phyloP scores from a whole-genome alignment of 2,797 vertebrate species.

The Erpetoichthys calabaricus region DNA sequence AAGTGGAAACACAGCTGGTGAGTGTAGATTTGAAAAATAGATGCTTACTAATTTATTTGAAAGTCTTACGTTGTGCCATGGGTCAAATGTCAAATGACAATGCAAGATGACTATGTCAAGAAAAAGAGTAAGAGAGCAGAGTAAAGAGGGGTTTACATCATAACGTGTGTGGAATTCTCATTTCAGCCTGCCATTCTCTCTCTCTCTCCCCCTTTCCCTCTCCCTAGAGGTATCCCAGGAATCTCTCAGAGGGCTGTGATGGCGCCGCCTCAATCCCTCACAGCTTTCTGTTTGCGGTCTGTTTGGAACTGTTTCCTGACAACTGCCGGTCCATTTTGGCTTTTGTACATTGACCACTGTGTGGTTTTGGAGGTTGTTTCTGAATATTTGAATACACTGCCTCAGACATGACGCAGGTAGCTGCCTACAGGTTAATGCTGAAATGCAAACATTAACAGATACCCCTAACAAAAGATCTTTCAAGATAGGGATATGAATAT shows the following conservation, averaged over 20 bases:
- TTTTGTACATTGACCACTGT: conserved; percentile 10
- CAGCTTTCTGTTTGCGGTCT: conserved; percentile 54
- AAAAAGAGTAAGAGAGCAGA: not conserved
- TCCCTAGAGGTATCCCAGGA: conserved; percentile 54
- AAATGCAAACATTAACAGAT: no score
- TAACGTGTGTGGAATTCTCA: conserved; percentile 16
- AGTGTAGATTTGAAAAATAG: no score
- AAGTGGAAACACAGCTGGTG: no score
- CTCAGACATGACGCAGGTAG: no score
- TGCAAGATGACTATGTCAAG: no score
- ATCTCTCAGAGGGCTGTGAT: conserved; percentile 46
- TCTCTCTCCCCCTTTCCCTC: conserved; percentile 32
- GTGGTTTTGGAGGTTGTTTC: conserved; percentile 13
- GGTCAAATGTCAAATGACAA: no score
- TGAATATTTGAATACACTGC: no score
- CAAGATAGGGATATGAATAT: no score
- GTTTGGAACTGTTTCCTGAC: conserved; percentile 54
- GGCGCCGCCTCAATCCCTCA: conserved; percentile 41
- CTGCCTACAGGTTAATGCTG: no score
- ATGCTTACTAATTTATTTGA: no score
- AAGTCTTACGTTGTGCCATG: no score
- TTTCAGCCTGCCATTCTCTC: conserved; percentile 17
- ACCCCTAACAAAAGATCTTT: no score
- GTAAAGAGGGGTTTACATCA: conserved; percentile 14
- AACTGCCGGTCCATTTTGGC: conserved; percentile 28